phyloP scores from a whole-genome alignment of 2,113 vertebrate species.

The Ammodytes dubius region DNA sequence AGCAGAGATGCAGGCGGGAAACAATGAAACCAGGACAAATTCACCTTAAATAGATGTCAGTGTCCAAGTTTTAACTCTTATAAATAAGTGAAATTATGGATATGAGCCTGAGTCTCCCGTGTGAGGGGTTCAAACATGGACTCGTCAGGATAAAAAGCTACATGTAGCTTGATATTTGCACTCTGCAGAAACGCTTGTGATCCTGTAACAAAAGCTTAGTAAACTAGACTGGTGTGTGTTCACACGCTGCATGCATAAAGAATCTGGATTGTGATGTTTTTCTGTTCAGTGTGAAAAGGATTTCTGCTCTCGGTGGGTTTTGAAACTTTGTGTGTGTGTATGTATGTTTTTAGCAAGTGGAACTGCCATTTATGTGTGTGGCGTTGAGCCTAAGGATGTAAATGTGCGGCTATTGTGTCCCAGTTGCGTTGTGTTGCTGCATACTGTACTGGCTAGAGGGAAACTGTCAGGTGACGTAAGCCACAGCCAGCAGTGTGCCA shows the following conservation, averaged over 20 bases:
- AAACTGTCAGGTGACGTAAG: conserved; percentile 48
- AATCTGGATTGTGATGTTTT: conserved; percentile 69
- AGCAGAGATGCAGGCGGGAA: conserved; percentile 38
- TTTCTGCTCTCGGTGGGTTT: conserved; percentile 63
- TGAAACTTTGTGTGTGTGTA: conserved; percentile 24
- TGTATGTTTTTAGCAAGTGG: conserved; percentile 67
- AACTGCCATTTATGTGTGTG: conserved; percentile 59
- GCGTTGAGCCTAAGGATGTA: conserved; percentile 58
- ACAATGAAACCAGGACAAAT: conserved; percentile 6
- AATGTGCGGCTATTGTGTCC: conserved; percentile 61
- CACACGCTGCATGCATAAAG: conserved; percentile 76
- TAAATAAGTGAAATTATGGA: conserved; percentile 21
- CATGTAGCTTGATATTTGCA: conserved; percentile 35
- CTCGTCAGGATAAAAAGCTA: conserved; percentile 23
- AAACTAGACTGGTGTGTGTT: conserved; percentile 57
- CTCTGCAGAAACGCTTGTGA: conserved; percentile 49
- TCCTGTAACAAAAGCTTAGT: conserved; percentile 61
- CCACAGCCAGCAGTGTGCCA: conserved; percentile 60
- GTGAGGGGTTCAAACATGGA: conserved; percentile 2
- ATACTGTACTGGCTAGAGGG: conserved; percentile 29
- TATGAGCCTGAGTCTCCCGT: conserved; percentile 17
- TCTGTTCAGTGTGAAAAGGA: conserved; percentile 70
- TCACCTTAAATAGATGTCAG: conserved; percentile 64
- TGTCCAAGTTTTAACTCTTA: conserved; percentile 23
- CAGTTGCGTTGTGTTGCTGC: conserved; percentile 57